Base-by-base conservation (phyloP, 1,140 invertebrate species). In the Aricia agestis region DNA sequence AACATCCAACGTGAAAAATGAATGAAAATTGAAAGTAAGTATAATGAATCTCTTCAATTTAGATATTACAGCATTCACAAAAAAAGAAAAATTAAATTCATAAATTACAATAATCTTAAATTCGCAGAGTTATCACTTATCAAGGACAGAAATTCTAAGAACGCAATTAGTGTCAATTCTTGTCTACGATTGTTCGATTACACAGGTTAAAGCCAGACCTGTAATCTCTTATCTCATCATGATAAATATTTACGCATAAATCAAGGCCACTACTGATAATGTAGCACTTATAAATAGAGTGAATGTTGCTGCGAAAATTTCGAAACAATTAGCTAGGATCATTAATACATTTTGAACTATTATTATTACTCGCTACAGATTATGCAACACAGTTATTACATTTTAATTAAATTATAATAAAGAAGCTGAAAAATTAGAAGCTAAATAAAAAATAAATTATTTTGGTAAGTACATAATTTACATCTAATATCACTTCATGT, bases 231-330 rank as follows among this genome's bases (percentile, higher is more conserved):
- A 70, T 70, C 68, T 52, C 71, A 76, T 76, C 72, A 69, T 25
- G 68, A 76, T 70, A 75, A 77, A 77, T 77, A 79, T 79, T 79
- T 77, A 74, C 72, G 67, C 66, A 71, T 10, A 57, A 32, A 68
- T 77, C 77, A 78, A 78, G 77, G 73, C 71, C 74, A 71, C 41
- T 19, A 41, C 57, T 76, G 76, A 79, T 79, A 76, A 78, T 72
- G 74, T 71, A 71, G 63, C 71, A 74, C 52, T 45, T 59, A 70
- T 41, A 63, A 42, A 69, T 25, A 65, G 59, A 70, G 41, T 63
- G 32, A 15, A 10, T 13, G 13, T 11, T 41, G n/a, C 58, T 41
- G 41, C 15, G 17, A 68, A 63, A 61, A 15, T n/a, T 45, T 52
- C 7, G n/a, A 42, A 63, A 63, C 11, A 25, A 25, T 17, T 52